Evolutionary conservation across 2,113 vertebrate genomes (phyloP).

Genomic region (Numida meleagris): DNA sequence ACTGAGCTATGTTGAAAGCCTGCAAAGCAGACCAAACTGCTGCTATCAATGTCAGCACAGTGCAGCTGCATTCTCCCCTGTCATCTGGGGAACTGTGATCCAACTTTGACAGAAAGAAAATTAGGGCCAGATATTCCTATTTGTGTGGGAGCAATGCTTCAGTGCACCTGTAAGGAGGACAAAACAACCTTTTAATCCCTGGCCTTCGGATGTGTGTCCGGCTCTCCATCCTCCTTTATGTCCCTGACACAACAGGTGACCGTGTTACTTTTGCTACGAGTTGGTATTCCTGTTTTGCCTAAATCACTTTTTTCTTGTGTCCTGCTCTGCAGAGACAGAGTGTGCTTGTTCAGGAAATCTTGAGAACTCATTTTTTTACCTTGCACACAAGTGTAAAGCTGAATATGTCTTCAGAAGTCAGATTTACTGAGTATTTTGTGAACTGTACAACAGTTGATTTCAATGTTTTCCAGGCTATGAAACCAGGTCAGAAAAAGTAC

Average conservation of each 20-base stretch:
- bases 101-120: rapidly evolving
- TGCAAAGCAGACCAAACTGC: rapidly evolving
- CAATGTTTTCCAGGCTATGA: background rate
- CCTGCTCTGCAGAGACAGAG: background rate
- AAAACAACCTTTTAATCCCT: background rate
- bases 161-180: background rate
- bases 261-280: rapidly evolving
- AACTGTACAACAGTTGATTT: background rate
- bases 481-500: background rate
- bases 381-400: background rate
- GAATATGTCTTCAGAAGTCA: background rate
- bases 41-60: background rate
- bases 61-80: background rate
- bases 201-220: background rate
- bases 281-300: background rate
- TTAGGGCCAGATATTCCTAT: background rate
- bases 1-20: background rate
- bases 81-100: background rate
- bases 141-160: background rate
- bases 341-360: background rate
- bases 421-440: background rate
- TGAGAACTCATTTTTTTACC: background rate
- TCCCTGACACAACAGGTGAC: background rate
- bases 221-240: background rate
- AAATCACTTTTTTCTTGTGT: background rate